Conservation (phyloP, 2,797 vertebrate genomes). For the Oreochromis grahami region DNA sequence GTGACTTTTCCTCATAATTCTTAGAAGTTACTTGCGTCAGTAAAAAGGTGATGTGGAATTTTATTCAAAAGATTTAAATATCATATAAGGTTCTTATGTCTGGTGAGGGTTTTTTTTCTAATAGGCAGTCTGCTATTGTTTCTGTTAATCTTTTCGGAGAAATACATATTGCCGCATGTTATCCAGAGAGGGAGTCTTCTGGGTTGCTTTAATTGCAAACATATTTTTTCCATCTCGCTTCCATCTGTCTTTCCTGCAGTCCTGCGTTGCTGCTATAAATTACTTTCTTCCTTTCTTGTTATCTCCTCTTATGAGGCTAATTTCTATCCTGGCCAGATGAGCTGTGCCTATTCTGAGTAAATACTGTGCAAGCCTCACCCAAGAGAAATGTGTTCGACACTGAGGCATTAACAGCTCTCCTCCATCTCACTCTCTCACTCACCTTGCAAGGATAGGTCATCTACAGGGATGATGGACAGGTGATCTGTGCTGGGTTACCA, state of each 20-base stretch:
- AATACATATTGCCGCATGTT: background rate
- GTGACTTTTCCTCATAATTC: background rate
- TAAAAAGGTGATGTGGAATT: slow-evolving; percentile 1
- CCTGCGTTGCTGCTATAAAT: slow-evolving; percentile 16
- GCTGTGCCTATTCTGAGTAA: slow-evolving; percentile 22
- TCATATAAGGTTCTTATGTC: background rate
- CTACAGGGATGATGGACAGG: slow-evolving; percentile 60
- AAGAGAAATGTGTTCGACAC: slow-evolving; percentile 8
- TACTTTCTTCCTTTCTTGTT: slow-evolving; percentile 3
- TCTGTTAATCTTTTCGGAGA: background rate
- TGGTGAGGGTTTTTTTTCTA: background rate
- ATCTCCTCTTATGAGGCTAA: slow-evolving; percentile 39
- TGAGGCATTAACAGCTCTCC: slow-evolving; percentile 37
- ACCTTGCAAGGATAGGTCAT: slow-evolving; percentile 62
- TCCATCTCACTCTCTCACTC: slow-evolving; percentile 14
- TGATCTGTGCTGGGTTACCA: slow-evolving; percentile 37
- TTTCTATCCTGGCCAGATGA: slow-evolving; percentile 33
- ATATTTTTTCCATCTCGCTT: background rate
- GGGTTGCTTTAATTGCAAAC: slow-evolving; percentile 18
- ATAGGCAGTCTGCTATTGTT: background rate
- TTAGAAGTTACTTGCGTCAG: background rate
- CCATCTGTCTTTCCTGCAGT: background rate
- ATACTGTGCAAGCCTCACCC: slow-evolving; percentile 11
- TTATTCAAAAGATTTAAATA: background rate
- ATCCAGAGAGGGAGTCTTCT: background rate